Evolutionary conservation across 1,140 invertebrate genomes (phyloP).

Genomic region (Sarcophaga bullata): DNA sequence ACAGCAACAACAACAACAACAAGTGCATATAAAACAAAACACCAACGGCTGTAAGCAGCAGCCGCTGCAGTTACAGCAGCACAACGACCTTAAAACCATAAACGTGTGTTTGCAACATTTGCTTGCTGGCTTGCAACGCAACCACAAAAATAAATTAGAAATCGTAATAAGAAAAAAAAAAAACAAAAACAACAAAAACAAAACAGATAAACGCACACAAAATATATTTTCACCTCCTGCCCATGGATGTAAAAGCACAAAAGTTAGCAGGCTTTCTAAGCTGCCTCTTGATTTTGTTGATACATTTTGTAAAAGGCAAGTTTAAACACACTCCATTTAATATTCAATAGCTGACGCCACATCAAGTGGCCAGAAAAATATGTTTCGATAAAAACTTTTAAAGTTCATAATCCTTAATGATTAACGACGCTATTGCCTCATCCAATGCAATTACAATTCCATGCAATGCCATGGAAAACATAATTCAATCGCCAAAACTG

Average conservation of each 20-base stretch:
- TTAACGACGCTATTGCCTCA: background rate
- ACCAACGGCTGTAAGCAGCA: background rate
- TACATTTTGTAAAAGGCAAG: conserved; percentile 17
- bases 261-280: conserved; percentile 16
- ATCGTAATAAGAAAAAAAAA: background rate
- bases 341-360: too few relatives aligned
- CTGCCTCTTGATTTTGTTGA: conserved; percentile 17
- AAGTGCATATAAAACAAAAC: background rate
- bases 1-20: background rate
- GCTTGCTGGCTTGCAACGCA: conserved; percentile 5
- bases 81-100: conserved; percentile 39
- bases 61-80: background rate
- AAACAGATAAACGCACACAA: background rate
- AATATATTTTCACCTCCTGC: conserved; percentile 27
- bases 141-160: background rate
- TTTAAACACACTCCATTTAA: conserved; percentile 3
- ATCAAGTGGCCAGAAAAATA: too few relatives aligned
- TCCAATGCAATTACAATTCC: background rate
- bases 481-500: too few relatives aligned
- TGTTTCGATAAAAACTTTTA: background rate
- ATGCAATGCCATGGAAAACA: too few relatives aligned
- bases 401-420: background rate
- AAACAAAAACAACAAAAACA: background rate
- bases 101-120: conserved; percentile 26
- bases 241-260: conserved; percentile 21